phyloP scores from a whole-genome alignment of 2,113 vertebrate species.

The Aldabrachelys gigantea region DNA sequence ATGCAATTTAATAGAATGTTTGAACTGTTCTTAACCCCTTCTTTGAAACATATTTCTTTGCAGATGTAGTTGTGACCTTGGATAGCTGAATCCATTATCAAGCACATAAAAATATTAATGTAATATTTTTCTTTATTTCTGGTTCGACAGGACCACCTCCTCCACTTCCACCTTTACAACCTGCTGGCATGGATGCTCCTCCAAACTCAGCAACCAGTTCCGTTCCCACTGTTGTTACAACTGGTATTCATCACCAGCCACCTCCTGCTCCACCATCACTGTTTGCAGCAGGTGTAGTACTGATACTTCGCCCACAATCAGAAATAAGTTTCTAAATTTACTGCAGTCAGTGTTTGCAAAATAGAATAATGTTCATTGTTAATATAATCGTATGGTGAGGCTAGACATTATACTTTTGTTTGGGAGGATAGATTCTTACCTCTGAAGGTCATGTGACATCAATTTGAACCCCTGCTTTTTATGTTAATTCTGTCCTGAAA shows the following conservation, averaged over 20 bases:
- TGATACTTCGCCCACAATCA: conserved; percentile 68
- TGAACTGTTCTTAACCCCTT: not conserved
- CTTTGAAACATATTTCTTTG: not conserved
- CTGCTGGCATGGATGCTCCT: conserved; percentile 94
- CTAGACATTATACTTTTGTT: not conserved
- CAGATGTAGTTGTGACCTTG: not conserved
- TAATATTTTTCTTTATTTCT: conserved; percentile 40
- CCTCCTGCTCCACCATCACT: conserved; percentile 89
- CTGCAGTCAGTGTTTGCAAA: conserved; percentile 59
- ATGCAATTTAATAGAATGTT: not conserved
- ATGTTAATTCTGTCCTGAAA: not conserved
- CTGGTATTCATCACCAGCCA: conserved; percentile 91
- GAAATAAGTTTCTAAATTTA: not conserved
- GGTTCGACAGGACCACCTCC: conserved; percentile 90
- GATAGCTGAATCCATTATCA: not conserved
- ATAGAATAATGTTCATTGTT: conserved; percentile 70
- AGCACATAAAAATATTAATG: not conserved
- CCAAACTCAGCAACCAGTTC: conserved; percentile 95
- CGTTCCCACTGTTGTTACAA: conserved; percentile 95
- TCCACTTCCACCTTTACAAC: conserved; percentile 92
- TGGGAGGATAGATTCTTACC: not conserved
- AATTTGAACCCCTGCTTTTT: not conserved
- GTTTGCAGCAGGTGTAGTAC: conserved; percentile 89
- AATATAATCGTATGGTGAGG: conserved; percentile 27
- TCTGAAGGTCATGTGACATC: not conserved